These are phyloP conservation scores for Drosophila eugracilis DNA, from an alignment of 1,140 invertebrate species.

Conservation along the genomic window DNA sequence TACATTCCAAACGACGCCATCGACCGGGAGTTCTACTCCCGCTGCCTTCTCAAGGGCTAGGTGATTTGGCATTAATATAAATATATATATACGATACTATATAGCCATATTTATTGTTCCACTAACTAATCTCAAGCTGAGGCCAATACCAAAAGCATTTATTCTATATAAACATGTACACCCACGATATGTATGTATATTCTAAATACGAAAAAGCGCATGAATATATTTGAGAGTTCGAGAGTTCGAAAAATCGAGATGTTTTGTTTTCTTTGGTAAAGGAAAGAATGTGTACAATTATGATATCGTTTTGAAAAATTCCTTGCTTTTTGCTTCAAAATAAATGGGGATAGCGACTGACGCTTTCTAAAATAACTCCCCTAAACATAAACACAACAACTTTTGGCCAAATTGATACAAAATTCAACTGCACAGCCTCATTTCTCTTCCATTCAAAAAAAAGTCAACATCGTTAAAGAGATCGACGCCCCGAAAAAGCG, in stretches of 20 bases:
- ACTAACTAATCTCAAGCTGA: conserved; percentile 58
- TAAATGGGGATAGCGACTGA: conserved; percentile 15
- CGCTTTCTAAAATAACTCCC: conserved; percentile 37
- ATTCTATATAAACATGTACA: conserved; percentile 68
- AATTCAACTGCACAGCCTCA: conserved; percentile 69
- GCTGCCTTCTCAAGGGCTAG: conserved; percentile 77
- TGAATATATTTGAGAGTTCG: conserved; percentile 37
- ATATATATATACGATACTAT: conserved; percentile 22
- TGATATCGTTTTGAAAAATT: conserved; percentile 2
- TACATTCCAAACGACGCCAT: conserved; percentile 83
- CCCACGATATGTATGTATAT: conserved; percentile 32
- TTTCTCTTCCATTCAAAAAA: conserved; percentile 56
- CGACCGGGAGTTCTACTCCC: conserved; percentile 80
- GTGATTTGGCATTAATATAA: conserved; percentile 2
- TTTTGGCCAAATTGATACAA: conserved; percentile 69
- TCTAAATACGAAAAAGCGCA: conserved; percentile 32
- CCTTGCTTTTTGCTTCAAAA: conserved; percentile 54
- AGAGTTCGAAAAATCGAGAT: not conserved
- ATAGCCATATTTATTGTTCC: conserved; percentile 65
- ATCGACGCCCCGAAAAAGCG: conserved; percentile 12
- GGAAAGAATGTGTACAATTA: not conserved
- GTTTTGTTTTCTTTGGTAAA: not conserved
- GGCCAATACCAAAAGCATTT: conserved; percentile 81
- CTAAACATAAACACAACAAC: conserved; percentile 55
- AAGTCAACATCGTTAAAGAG: conserved; percentile 16